Percentiles rank a stretch among this genome's conserved stretches.
Evolutionary conservation across 2,113 vertebrate genomes (phyloP).

Genomic region (Indri indri): DNA sequence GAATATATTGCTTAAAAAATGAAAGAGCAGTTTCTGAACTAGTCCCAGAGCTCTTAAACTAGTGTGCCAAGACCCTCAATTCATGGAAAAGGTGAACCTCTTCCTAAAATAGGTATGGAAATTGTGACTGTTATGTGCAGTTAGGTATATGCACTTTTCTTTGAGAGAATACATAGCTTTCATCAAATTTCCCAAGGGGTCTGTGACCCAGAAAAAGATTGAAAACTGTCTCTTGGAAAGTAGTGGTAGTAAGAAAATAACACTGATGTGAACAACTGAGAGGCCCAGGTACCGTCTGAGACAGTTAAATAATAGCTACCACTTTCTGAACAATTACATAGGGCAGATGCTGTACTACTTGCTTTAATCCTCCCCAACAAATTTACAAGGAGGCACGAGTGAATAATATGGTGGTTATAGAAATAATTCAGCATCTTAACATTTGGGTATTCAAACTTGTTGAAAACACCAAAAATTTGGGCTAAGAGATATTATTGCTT

Average conservation of each 20-base stretch:
- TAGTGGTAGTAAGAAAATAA: background rate
- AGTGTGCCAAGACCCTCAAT: background rate
- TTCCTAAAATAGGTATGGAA: background rate
- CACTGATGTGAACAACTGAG: background rate
- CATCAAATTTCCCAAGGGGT: background rate
- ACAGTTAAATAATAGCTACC: background rate
- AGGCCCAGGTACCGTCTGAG: background rate
- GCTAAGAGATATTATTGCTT: background rate
- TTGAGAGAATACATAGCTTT: background rate
- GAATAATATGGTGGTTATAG: background rate
- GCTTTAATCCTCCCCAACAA: background rate
- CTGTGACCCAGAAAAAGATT: background rate
- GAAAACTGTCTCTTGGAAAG: background rate
- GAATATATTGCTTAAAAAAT: constrained; percentile 5
- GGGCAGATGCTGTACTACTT: background rate
- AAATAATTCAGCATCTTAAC: background rate
- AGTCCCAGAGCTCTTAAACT: background rate
- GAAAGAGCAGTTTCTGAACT: background rate
- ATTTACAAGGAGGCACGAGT: background rate
- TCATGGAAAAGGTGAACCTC: background rate
- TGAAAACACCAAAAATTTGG: background rate
- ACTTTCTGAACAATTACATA: background rate
- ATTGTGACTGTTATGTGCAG: background rate
- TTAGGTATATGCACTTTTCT: background rate
- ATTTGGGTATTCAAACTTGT: background rate